Conservation (phyloP, 2,888 invertebrate species). For the Octodonta nipae region DNA sequence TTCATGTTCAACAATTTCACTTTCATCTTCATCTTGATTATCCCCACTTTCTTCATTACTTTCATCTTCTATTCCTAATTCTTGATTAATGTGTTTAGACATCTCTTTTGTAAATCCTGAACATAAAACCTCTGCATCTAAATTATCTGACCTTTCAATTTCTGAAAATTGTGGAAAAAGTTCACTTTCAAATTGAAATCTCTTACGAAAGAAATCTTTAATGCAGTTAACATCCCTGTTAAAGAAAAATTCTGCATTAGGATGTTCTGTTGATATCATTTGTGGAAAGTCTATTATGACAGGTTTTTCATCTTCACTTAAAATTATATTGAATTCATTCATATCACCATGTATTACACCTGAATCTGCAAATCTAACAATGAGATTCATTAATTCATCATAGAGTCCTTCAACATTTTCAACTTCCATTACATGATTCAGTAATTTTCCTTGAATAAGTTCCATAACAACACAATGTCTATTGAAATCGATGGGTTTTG, state of each 20-base stretch:
- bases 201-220: constrained; percentile 75
- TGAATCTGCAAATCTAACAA: constrained; percentile 78
- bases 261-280: constrained; percentile 91
- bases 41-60: constrained; percentile 20
- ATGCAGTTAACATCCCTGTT: constrained; percentile 90
- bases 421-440: constrained; percentile 53
- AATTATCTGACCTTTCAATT: constrained; percentile 58
- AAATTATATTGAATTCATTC: constrained; percentile 97
- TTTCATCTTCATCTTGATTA: constrained; percentile 11
- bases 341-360: constrained; percentile 99
- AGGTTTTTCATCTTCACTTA: constrained; percentile 63
- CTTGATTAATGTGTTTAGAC: constrained; percentile 52
- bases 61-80: constrained; percentile 39
- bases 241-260: constrained; percentile 86
- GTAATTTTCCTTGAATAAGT: constrained; percentile 64
- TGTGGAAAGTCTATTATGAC: constrained; percentile 96
- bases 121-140: constrained; percentile 82
- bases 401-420: constrained; percentile 66
- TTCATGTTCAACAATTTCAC: constrained; percentile 6
- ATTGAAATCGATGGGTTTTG: constrained; percentile 87
- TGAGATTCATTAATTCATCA: constrained; percentile 85
- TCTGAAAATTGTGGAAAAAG: constrained; percentile 65
- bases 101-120: constrained; percentile 78
- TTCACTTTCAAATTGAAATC: constrained; percentile 65
- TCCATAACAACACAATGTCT: constrained; percentile 95